Evolutionary conservation across 2,888 invertebrate genomes (phyloP).

Genomic region (Ennomos quercinarius): DNA sequence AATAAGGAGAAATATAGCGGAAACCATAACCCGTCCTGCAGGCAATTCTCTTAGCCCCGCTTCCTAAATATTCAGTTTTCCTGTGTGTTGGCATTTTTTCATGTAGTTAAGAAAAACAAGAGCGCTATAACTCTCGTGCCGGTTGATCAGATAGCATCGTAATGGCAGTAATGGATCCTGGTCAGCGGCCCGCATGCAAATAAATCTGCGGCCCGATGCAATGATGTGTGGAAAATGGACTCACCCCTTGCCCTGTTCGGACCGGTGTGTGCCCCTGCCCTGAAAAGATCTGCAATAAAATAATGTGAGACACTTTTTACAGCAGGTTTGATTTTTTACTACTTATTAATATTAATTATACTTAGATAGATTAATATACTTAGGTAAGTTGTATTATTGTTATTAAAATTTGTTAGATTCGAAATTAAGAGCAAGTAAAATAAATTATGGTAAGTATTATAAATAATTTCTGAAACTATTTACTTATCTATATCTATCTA

Average conservation of each 20-base stretch:
- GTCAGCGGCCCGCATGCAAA: conserved; percentile 86
- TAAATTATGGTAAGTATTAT: too few species aligned
- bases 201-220: conserved; percentile 85
- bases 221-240: conserved; percentile 85
- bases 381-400: too few species aligned
- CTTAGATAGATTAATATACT: too few species aligned
- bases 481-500: too few species aligned
- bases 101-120: conserved; percentile 82
- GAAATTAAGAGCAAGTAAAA: too few species aligned
- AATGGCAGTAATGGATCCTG: conserved; percentile 85
- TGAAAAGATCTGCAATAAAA: conserved; percentile 48
- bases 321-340: conserved; percentile 10
- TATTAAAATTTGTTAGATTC: too few species aligned
- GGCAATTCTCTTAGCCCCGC: conserved; percentile 61
- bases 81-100: conserved; percentile 69
- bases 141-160: conserved; percentile 82
- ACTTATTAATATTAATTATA: too few species aligned
- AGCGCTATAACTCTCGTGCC: conserved; percentile 81
- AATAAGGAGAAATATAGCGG: conserved; percentile 73
- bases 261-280: conserved; percentile 49
- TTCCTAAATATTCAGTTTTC: conserved; percentile 69
- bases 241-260: conserved; percentile 68
- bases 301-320: conserved; percentile 30
- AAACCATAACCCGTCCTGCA: conserved; percentile 75
- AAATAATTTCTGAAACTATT: too few species aligned